Percentiles rank a stretch among this genome's conserved stretches.
Conservation (phyloP, 2,888 invertebrate genomes). For the Globia sparganii region DNA sequence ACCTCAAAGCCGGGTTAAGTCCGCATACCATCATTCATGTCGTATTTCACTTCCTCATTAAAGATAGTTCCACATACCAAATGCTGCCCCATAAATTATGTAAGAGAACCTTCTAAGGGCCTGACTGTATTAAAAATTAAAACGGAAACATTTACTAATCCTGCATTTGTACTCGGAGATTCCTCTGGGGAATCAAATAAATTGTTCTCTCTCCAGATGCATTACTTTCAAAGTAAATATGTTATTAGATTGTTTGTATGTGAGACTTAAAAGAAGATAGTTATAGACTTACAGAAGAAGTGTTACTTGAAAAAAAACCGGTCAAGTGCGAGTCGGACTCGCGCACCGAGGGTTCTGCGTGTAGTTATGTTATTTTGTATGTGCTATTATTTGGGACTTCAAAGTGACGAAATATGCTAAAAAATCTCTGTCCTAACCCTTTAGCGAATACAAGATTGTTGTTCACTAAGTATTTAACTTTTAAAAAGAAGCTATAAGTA, state of each 20-base stretch:
- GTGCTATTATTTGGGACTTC: not conserved
- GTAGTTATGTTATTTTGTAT: too few relatives aligned
- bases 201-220: slow-evolving; percentile 18
- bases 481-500: too few relatives aligned
- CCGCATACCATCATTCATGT: not conserved
- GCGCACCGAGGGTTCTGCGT: too few relatives aligned
- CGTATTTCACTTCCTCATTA: not conserved
- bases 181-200: slow-evolving; percentile 43
- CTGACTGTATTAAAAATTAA: slow-evolving; percentile 58
- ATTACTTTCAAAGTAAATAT: slow-evolving; percentile 23
- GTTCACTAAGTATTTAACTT: not conserved
- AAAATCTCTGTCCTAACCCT: not conserved
- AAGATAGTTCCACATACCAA: slow-evolving; percentile 36
- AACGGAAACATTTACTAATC: slow-evolving; percentile 54
- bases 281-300: not conserved
- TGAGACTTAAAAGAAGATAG: not conserved
- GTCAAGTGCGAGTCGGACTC: too few relatives aligned
- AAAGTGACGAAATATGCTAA: not conserved
- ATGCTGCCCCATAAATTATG: slow-evolving; percentile 45
- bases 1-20: not conserved
- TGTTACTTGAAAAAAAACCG: too few relatives aligned
- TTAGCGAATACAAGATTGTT: not conserved
- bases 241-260: not conserved
- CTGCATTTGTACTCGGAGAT: slow-evolving; percentile 13
- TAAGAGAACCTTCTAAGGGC: slow-evolving; percentile 57